These are phyloP conservation scores for Drosophila burlai DNA, from an alignment of 1,140 invertebrate genomes.

Conservation along the genomic window DNA sequence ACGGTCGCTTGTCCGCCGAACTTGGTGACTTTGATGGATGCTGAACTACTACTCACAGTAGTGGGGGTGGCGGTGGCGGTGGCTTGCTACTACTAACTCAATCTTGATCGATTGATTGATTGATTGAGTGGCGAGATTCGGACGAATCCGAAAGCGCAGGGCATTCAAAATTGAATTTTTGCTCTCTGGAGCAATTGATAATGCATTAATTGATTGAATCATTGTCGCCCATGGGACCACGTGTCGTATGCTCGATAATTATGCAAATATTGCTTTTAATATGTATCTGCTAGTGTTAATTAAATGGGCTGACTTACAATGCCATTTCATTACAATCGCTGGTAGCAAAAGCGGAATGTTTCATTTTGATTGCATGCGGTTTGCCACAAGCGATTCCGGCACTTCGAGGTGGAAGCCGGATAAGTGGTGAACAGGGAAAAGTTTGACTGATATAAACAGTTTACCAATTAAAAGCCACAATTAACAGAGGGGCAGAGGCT, in stretches of 20 bases:
- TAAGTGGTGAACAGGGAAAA: slow-evolving; percentile 34
- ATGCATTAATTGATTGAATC: slow-evolving; percentile 41
- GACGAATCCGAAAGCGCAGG: neutral
- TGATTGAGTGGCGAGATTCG: slow-evolving; percentile 11
- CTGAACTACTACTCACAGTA: slow-evolving; percentile 2
- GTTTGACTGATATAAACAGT: slow-evolving; percentile 17
- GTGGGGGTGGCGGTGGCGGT: neutral
- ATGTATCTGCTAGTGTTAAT: slow-evolving; percentile 14
- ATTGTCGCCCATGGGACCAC: slow-evolving; percentile 1
- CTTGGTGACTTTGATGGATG: slow-evolving; percentile 67
- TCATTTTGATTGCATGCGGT: slow-evolving; percentile 37
- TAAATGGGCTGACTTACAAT: slow-evolving; percentile 31
- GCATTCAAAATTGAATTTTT: slow-evolving; percentile 28
- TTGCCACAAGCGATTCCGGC: slow-evolving; percentile 31
- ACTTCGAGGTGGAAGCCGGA: slow-evolving; percentile 10
- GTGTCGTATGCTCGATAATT: slow-evolving; percentile 27
- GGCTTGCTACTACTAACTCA: slow-evolving; percentile 40
- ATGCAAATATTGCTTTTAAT: slow-evolving; percentile 28
- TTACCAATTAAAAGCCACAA: slow-evolving; percentile 4
- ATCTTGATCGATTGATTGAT: slow-evolving; percentile 57
- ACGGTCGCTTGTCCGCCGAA: slow-evolving; percentile 10
- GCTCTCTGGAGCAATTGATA: slow-evolving; percentile 5
- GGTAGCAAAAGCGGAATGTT: slow-evolving; percentile 14
- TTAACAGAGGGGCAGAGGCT: neutral
- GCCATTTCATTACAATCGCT: slow-evolving; percentile 17